Base-by-base conservation (phyloP, 2,888 invertebrate species). In the Thalpophila matura region DNA sequence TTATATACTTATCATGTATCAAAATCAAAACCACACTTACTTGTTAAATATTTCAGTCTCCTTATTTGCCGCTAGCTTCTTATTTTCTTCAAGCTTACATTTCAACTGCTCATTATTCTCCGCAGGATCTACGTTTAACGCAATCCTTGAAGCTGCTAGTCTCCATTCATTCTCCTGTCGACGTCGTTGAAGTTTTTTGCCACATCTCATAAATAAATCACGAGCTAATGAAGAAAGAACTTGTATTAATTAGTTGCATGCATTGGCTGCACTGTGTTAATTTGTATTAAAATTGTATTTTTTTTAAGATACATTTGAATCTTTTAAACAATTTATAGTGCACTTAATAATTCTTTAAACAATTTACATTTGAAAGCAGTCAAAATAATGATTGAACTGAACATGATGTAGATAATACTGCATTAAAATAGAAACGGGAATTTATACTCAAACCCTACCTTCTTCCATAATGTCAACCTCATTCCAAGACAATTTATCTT, bases 91-190 rank as follows among this genome's bases (percentile, higher is more conserved):
- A 29, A 97, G 85, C 83, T 95, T 96, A 33, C 87, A 91, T 69
- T 93, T 90, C 24, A 97, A 87, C 0, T 91, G 89, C 0, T 89
- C 82, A 84, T 96, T 96, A 4, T 89, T 85, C 42, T 95, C 90
- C 0, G 97, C 96, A 0, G 97, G 97, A 84, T 97, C 97, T 18
- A 86, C 79, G 10, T 89, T 88, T 12, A 88, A 85, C 6, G 95
- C 89, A 46, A 95, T 89, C 67, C 95, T 95, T 58, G 95, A 96
- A 10, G 92, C 93, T 3, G 96, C 96, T 66, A 95, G 86, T 74
- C 96, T 93, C 90, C 96, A 96, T 84, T 96, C 95, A 86, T 97
- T 97, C 73, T 96, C 95, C 80, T 96, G 96, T 43, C 97, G 93
- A 9, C 97, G 91, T 35, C 95, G 91, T 90, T 97, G 96, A 37